Evolutionary conservation across 1,140 invertebrate species (phyloP), one percentile per base, ranked within the genome.

Genomic region (Eurosta solidaginis): DNA sequence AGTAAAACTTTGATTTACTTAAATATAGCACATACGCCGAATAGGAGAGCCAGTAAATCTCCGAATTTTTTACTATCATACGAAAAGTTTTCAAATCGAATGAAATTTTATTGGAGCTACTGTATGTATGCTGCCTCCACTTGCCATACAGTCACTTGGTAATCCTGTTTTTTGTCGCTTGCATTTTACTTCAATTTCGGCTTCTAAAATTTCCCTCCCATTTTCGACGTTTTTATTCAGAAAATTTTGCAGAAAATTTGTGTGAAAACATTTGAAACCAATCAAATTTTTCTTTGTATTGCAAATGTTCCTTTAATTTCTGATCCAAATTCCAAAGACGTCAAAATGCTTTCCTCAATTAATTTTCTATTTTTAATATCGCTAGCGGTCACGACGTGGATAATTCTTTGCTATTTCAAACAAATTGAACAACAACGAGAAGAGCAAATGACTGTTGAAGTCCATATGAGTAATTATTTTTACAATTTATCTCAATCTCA

Each of bases 321-420:
- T 29, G 45, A 75, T 47, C 45, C 29, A 49, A 75, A 75, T 75
- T 75, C 73, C 42, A 75, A 75, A 75, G 22, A 75, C 44, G 59
- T 68, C 59, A 68, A 68, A 68, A 68, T 68, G 59, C 40, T 68
- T 68, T 68, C 59, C 36, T 68, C 59, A 68, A 68, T 68, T 68
- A 68, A 68, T 68, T 68, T 68, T 68, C 59, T 68, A 68, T 68
- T 68, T 68, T 27, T 68, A n/a, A 68, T 68, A 68, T 68, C 59
- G 59, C 59, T 68, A n/a, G 59, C 59, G 33, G 59, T 68, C 33
- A 68, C 59, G 33, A 68, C 59, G 59, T 68, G 59, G 59, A 68
- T 68, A 3, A 68, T 68, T 33, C 59, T 68, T 9, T 68, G 59
- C n/a, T 68, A 68, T 68, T 68, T 68, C 59, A 68, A 68, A 22